Evolutionary conservation across 2,797 vertebrate species (phyloP), one percentile per base, ranked within the genome.

Genomic region (Pipistrellus pipistrellus): DNA sequence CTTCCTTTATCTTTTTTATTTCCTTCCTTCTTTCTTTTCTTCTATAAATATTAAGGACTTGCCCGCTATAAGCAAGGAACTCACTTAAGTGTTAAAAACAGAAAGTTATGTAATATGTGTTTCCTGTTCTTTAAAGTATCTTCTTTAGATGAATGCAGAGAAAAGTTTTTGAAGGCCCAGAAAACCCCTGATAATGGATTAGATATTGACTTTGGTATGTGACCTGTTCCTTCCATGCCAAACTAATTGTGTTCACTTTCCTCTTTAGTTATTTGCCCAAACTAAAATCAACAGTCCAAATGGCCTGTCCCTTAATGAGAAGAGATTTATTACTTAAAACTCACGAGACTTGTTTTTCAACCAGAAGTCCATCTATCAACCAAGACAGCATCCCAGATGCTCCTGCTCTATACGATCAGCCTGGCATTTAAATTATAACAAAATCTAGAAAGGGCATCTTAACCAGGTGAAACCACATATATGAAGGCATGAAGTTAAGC

Each of bases 331-430:
- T 88, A n/a, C 59, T 88, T 85, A 88, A 75, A 94, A 94, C 76
- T 92, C 91, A 76, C 83, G 85, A 88, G 81, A 82, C 62, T 83
- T n/a, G 93, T 80, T 41, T 92, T 94, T 88, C 8, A 93, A 75
- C 71, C 66, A 84, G 88, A 95, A 89, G n/a, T 25, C 4, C 53
- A 90, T 94, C 84, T 91, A 72, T 96, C 96, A 96, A 82, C 83
- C 90, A 85, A 89, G 95, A 90, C 81, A 95, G 72, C 72, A 95
- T 90, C 48, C 93, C 96, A 96, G 93, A 94, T 97, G 95, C 64
- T 78, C 77, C 77, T 91, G 32, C 73, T 88, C 7, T 82, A 8
- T 88, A 20, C 32, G 46, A 83, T 96, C 81, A 95, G 15, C 53
- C 30, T 88, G 73, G 77, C 32, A 76, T 83, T 77, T 95, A 93